A percentile compares a stretch with the other conserved stretches of the same genome.
phyloP scores from a whole-genome alignment of 2,797 vertebrate species.

The Enteromius afrohamiltoni region DNA sequence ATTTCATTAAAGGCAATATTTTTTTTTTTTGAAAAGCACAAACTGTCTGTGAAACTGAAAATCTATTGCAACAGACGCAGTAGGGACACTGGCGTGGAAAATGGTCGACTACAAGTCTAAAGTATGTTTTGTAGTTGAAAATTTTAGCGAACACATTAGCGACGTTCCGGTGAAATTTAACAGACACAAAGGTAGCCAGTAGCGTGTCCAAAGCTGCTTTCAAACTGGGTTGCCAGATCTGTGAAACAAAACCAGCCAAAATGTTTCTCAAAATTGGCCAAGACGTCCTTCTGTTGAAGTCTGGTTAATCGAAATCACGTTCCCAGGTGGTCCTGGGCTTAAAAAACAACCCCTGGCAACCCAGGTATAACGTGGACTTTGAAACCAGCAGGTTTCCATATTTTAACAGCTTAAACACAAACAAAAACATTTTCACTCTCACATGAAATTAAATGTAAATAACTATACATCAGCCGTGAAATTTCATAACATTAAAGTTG shows the following conservation, averaged over 20 bases:
- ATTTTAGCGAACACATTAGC: conserved; percentile 1
- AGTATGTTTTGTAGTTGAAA: conserved; percentile 16
- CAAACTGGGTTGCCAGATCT: not conserved
- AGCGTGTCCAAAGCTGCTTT: not conserved
- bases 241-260: not conserved
- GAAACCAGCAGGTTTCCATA: not conserved
- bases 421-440: too few relatives aligned
- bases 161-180: not conserved
- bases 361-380: not conserved
- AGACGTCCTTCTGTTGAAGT: too few relatives aligned
- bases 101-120: conserved; percentile 15
- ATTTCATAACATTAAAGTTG: not conserved
- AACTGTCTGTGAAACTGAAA: not conserved
- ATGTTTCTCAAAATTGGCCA: not conserved
- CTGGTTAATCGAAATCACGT: not conserved
- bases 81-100: conserved; percentile 28
- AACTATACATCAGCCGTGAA: not conserved
- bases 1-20: conserved; percentile 30
- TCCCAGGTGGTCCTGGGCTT: not conserved
- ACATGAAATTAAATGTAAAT: not conserved
- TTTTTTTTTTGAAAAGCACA: conserved; percentile 10
- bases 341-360: not conserved
- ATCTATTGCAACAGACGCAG: conserved; percentile 11
- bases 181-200: not conserved
- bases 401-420: not conserved